phyloP scores from a whole-genome alignment of 2,888 invertebrate species.

The Athalia circularis region DNA sequence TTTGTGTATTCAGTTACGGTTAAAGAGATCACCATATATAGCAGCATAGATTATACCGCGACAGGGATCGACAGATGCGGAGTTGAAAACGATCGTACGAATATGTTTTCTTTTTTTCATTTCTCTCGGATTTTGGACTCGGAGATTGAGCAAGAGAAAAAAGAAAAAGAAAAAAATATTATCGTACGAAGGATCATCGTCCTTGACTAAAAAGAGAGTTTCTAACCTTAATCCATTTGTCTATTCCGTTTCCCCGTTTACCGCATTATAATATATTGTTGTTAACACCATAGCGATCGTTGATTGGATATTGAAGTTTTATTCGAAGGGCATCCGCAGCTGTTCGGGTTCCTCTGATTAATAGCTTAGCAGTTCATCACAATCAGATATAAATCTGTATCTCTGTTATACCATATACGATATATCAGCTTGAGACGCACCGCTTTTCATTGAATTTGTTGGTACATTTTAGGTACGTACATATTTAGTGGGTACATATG shows the following conservation, averaged over 20 bases:
- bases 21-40: slow-evolving; percentile 65
- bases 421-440: slow-evolving; percentile 4
- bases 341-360: slow-evolving; percentile 54
- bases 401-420: slow-evolving; percentile 44
- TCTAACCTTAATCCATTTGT: slow-evolving; percentile 25
- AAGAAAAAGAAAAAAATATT: too few relatives aligned
- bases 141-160: too few relatives aligned
- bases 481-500: too few relatives aligned
- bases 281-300: slow-evolving; percentile 10
- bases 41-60: neutral
- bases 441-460: slow-evolving; percentile 35
- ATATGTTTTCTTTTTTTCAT: neutral
- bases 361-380: slow-evolving; percentile 59
- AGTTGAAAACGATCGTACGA: neutral
- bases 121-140: too few relatives aligned
- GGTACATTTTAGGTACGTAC: neutral
- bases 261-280: slow-evolving; percentile 3
- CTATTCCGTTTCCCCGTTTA: slow-evolving; percentile 11
- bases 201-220: slow-evolving; percentile 19
- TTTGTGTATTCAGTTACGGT: slow-evolving; percentile 69
- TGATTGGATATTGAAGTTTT: slow-evolving; percentile 45
- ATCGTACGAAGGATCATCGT: neutral
- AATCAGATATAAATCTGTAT: slow-evolving; percentile 61
- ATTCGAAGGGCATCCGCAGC: slow-evolving; percentile 36
- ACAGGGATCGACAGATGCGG: neutral